A percentile compares a stretch with the other conserved stretches of the same genome.
These are phyloP conservation scores for Notodromas monacha DNA, from an alignment of 2,888 invertebrate genomes.

Conservation along the genomic window DNA sequence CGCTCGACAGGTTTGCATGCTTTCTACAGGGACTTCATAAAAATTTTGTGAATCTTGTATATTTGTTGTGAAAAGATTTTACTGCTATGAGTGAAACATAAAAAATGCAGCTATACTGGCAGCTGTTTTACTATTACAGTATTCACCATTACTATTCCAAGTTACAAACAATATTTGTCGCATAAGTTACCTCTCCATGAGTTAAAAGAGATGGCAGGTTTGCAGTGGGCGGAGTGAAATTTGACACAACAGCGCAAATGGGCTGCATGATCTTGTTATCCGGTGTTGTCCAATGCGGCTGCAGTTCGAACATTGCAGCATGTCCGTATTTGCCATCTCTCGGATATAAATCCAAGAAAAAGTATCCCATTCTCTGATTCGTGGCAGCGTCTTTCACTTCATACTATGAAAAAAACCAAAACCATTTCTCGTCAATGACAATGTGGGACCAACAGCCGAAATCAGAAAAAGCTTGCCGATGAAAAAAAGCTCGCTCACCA, in stretches of 20 bases:
- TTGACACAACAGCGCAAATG: conserved; percentile 20
- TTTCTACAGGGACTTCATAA: too few relatives aligned
- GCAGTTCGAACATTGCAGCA: conserved; percentile 18
- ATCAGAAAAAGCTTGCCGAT: neutral
- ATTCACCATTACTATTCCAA: too few relatives aligned
- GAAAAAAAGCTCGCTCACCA: conserved; percentile 14
- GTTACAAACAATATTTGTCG: neutral
- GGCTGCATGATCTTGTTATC: conserved; percentile 14
- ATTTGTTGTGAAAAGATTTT: too few relatives aligned
- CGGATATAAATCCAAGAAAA: conserved; percentile 20
- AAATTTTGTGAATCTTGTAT: too few relatives aligned
- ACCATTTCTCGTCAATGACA: conserved; percentile 1
- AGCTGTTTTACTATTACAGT: too few relatives aligned
- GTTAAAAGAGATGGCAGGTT: conserved; percentile 19
- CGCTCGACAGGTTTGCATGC: too few relatives aligned
- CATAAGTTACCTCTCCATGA: conserved; percentile 17
- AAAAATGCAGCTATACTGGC: too few relatives aligned
- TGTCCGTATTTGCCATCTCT: conserved; percentile 21
- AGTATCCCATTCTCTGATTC: conserved; percentile 17
- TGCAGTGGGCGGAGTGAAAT: conserved; percentile 19
- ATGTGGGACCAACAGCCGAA: conserved; percentile 2
- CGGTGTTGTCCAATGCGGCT: conserved; percentile 12
- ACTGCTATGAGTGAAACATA: too few relatives aligned
- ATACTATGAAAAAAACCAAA: conserved; percentile 13
- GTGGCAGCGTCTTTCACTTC: conserved; percentile 16